Base-by-base conservation (phyloP, 1,140 invertebrate genomes). In the Brachionus paranguensis region DNA sequence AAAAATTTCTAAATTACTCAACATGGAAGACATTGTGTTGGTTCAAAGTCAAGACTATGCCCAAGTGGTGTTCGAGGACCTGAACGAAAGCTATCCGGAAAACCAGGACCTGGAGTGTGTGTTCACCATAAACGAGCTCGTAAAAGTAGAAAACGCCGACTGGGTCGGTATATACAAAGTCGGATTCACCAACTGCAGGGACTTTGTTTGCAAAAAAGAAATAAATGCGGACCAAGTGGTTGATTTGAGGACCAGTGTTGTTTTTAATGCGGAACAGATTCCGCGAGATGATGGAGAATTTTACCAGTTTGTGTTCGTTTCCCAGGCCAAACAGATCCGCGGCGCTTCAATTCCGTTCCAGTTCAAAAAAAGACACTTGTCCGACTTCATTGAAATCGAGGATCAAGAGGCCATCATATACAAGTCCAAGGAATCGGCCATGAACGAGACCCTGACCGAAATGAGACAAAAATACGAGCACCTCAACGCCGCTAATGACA, bases 231-330 rank as follows among this genome's bases (percentile, higher is more conserved):
- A 86, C 29, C 68, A 60, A 17, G 86, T 85, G 10, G 86, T 74
- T 64, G 86, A 88, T 17, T 78, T 84, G 10, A 86, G 87, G 29
- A 84, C 85, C 20, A 84, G 65, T 68, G 85, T 88, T 43, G 43
- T 88, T 10, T 89, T 88, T 85, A 86, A 85, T 85, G 85, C 87
- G 87, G 64, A 84, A 12, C 14, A 45, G 47, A 85, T 90, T 41
- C 89, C 89, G 5, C 86, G 87, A 65, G 89, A 89, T 85, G 88
- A 90, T 87, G 88, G 88, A 3, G 89, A 89, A 78, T 90, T 89
- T 78, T 90, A 89, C 84, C 89, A 90, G 86, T 90, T 90, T 85
- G 88, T 88, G 83, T 90, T 89, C 84, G 86, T 90, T 11, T 87
- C 86, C 14, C 85, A 86, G 37, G 83, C 85, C 53, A 87, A 87